Base-by-base conservation (phyloP, 2,888 invertebrate species). In the Chirona hameri region DNA sequence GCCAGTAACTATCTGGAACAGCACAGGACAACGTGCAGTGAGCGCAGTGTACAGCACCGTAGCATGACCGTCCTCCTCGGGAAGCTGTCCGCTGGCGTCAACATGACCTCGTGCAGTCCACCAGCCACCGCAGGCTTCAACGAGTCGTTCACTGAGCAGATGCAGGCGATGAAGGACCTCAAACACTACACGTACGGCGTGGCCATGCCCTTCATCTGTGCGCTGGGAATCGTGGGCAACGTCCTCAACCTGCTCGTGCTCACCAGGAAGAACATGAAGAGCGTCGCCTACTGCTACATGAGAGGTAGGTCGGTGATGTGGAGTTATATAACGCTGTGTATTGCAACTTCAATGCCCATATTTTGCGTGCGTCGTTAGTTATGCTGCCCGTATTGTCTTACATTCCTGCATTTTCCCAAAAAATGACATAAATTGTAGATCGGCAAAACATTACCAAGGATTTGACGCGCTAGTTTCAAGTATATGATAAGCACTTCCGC, bases 281-380 rank as follows among this genome's bases (percentile, higher is more conserved):
- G 93, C 79, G 92, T 93, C 0, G 94, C 94, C 65, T 94, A 94
- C 88, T 92, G 93, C 87, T 94, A 93, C 88, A 93, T 93, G 93
- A 88, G 92, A 88, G 93, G 93, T 93, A 24, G 39, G 76, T 12
- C 21, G 27, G 2, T 10, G 27, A n/a, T n/a, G n/a, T n/a, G n/a
- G n/a, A n/a, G n/a, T n/a, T n/a, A n/a, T n/a, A n/a, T n/a, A n/a
- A n/a, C n/a, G n/a, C n/a, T n/a, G n/a, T n/a, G n/a, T n/a, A n/a
- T n/a, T n/a, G n/a, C n/a, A n/a, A n/a, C n/a, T n/a, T n/a, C n/a
- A n/a, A n/a, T n/a, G n/a, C n/a, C n/a, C n/a, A n/a, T n/a, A n/a
- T n/a, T n/a, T n/a, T n/a, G n/a, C n/a, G n/a, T n/a, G n/a, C n/a
- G n/a, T n/a, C n/a, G n/a, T n/a, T n/a, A n/a, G n/a, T 55, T 55